These are phyloP conservation scores for Allygus modestus DNA, from an alignment of 2,888 invertebrate species.

Conservation along the genomic window DNA sequence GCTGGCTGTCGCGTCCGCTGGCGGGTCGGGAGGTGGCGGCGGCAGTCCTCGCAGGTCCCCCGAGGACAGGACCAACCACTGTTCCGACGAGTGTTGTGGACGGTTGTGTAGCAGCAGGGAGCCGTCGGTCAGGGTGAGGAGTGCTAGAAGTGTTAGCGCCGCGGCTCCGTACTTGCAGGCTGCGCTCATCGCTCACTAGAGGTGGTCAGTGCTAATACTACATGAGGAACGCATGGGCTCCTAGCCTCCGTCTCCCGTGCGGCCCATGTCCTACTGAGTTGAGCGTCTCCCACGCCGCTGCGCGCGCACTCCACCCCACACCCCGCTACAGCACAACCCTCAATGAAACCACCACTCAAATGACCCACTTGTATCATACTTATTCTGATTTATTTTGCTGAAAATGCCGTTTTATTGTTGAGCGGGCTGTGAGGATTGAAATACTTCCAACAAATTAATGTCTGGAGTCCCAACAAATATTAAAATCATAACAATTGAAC, in stretches of 20 bases:
- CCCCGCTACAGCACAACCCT: conserved; percentile 8
- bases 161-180: conserved; percentile 45
- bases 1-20: conserved; percentile 55
- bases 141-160: conserved; percentile 25
- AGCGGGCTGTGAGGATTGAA: neutral
- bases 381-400: conserved; percentile 18
- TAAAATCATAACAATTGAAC: no score
- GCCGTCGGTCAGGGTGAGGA: conserved; percentile 45
- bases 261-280: conserved; percentile 28
- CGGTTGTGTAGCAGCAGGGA: conserved; percentile 57
- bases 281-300: conserved; percentile 3
- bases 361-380: conserved; percentile 25
- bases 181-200: conserved; percentile 42
- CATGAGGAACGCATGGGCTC: conserved; percentile 47
- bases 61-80: conserved; percentile 65
- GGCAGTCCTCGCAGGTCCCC: conserved; percentile 62
- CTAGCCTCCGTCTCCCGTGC: conserved; percentile 54
- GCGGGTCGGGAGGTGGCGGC: conserved; percentile 44
- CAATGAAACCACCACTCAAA: conserved; percentile 23
- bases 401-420: conserved; percentile 6
- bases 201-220: conserved; percentile 46
- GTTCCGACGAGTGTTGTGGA: conserved; percentile 38
- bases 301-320: conserved; percentile 12
- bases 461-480: no score
- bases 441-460: no score